phyloP scores from a whole-genome alignment of 1,140 invertebrate genomes.

The Trachymyrmex septentrionalis region DNA sequence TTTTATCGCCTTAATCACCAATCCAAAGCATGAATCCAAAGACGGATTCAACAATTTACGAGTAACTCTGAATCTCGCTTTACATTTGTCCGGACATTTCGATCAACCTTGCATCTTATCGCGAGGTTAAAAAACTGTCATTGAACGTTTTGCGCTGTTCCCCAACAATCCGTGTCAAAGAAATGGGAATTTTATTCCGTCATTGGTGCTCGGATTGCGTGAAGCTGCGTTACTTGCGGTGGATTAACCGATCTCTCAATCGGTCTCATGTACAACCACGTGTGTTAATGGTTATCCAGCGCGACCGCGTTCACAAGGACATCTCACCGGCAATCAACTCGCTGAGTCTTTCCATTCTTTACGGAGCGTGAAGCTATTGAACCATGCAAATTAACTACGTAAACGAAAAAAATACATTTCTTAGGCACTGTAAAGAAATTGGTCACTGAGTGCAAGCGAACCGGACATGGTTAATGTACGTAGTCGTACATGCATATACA shows the following conservation, averaged over 20 bases:
- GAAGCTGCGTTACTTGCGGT: constrained; percentile 8
- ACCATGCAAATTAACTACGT: constrained; percentile 5
- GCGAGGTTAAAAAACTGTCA: constrained; percentile 2
- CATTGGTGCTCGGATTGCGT: background rate
- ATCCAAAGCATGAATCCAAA: background rate
- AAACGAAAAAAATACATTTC: background rate
- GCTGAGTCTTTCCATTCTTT: background rate
- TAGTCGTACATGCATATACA: background rate
- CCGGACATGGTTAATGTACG: background rate
- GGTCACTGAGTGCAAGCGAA: background rate
- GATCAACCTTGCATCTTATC: constrained; percentile 1
- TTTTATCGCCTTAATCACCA: background rate
- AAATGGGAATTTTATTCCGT: constrained; percentile 30
- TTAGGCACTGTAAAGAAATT: background rate
- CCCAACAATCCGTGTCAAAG: background rate
- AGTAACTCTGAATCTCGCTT: constrained; percentile 5
- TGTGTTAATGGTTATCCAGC: background rate
- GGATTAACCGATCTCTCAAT: constrained; percentile 13
- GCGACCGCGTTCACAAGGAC: background rate
- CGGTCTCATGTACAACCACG: constrained; percentile 6
- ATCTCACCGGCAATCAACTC: background rate
- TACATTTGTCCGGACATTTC: background rate
- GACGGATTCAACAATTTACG: background rate
- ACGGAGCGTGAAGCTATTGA: background rate
- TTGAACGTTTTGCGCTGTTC: constrained; percentile 14